Percentiles rank a stretch among this genome's conserved stretches.
These are phyloP conservation scores for Hypolimnas misippus DNA, from an alignment of 2,888 invertebrate genomes.

Conservation along the genomic window DNA sequence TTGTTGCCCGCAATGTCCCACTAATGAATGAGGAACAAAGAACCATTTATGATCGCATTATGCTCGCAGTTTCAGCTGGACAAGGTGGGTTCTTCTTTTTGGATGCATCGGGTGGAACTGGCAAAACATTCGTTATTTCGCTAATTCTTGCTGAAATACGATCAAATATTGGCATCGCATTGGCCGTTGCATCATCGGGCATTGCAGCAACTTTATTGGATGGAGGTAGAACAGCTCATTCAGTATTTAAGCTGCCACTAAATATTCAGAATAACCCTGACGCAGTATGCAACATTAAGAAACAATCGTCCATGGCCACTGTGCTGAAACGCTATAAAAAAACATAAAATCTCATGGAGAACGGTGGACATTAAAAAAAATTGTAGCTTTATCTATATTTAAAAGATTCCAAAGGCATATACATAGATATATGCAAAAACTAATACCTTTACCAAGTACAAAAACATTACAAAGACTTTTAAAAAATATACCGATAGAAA, in stretches of 20 bases:
- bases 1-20: too few species aligned
- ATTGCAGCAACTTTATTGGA: conserved; percentile 43
- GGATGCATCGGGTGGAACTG: conserved; percentile 11
- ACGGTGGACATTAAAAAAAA: too few species aligned
- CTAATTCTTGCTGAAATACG: conserved; percentile 1
- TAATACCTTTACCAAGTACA: too few species aligned
- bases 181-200: conserved; percentile 41
- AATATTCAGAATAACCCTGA: conserved; percentile 46
- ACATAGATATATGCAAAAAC: too few species aligned
- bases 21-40: too few species aligned
- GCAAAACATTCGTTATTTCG: conserved; percentile 26
- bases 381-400: too few species aligned
- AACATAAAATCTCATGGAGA: too few species aligned
- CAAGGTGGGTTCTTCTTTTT: conserved; percentile 42
- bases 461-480: too few species aligned
- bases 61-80: conserved; percentile 38
- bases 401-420: too few species aligned
- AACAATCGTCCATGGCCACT: too few species aligned
- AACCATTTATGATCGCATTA: conserved; percentile 23
- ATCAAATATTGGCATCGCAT: conserved; percentile 29
- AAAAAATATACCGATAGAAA: too few species aligned
- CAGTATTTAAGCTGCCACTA: conserved; percentile 41
- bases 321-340: too few species aligned
- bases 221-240: conserved; percentile 41
- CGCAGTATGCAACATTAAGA: conserved; percentile 49